Base-by-base conservation (phyloP, 2,888 invertebrate species). In the Himalopsyche anomala region DNA sequence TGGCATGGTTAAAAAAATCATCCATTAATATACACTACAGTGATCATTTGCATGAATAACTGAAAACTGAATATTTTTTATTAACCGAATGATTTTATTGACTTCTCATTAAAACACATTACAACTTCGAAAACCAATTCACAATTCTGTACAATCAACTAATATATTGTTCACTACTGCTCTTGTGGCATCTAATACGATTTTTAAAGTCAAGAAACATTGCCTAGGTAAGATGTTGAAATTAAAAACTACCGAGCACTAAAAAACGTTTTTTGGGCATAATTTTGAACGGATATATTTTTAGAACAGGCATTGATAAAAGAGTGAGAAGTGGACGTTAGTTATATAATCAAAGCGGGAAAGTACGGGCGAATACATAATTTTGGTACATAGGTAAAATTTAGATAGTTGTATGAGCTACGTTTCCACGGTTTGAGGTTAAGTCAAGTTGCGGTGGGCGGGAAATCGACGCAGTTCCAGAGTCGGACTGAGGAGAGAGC, bases 401-500 rank as follows among this genome's bases (percentile, higher is more conserved):
- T 74, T 28, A 74, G 74, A 74, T 74, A 74, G 74, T 74, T 28
- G 74, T 74, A 74, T 74, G 74, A 74, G 74, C 74, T 74, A 74
- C 74, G 15, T 74, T 62, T 62, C 62, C 62, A 62, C 62, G 28
- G 79, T n/a, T 28, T 86, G 56, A 80, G 85, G 83, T 84, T 87
- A 88, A 42, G 88, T 88, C 83, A 87, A 82, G 56, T 85, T 88
- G 74, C 87, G 87, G 56, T 86, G 86, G 84, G 85, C 84, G 36
- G 88, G 87, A 80, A 87, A 85, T 40, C 92, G 92, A 90, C 92
- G 92, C 89, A 92, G 91, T 90, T 94, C 93, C 89, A 94, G 91
- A 86, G 93, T 92, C 79, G 94, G 94, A 87, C 94, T 94, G 89
- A 94, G 91, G 88, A 94, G 92, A 88, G 94, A 94, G 90, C 93